Evolutionary conservation across 2,113 vertebrate species (phyloP), one percentile per base, ranked within the genome.

Genomic region (Cyanoramphus novaezelandiae): DNA sequence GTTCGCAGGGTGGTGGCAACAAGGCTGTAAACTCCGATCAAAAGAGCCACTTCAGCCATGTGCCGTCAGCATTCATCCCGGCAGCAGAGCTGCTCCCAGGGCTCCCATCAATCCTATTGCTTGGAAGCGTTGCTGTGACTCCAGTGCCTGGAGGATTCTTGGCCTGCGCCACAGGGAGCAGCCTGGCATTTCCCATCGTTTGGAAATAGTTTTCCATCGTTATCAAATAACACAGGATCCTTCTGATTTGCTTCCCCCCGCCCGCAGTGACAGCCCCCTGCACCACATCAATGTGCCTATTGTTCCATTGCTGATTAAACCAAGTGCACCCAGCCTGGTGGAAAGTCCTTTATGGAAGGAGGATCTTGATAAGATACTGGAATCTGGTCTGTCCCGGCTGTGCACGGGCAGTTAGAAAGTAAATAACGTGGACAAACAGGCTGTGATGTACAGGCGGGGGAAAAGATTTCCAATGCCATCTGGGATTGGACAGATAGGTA

Each of bases 251-350:
- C 43, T 71, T 72, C 44, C 63, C 33, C 35, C 46, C 3, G 24
- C 27, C 17, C 4, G 0, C 60, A 1, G 47, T 0, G 4, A 2
- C 17, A 3, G 50, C 55, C 59, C 47, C 74, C 24, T 0, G 0
- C 9, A 1, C 41, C 3, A 0, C 29, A 1, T 92, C 41, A 55
- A n/a, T 52, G 53, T 29, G 12, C 24, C 86, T 57, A 33, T 53
- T 82, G 55, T 92, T 78, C 0, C 2, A 52, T 11, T 71, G 88
- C 68, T 92, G 85, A 92, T 82, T 81, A 91, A 53, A 43, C 64
- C 0, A 0, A 83, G 81, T 2, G 0, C 1, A 0, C 75, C 82
- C 5, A 0, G 29, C 86, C 53, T 31, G 1, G 83, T 57, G 86
- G 83, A 89, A 96, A 96, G 74, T 92, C 76, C 80, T 92, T 94